Percentiles rank a stretch among this genome's conserved stretches.
Evolutionary conservation across 2,888 invertebrate genomes (phyloP).

Genomic region (Myathropa florea): DNA sequence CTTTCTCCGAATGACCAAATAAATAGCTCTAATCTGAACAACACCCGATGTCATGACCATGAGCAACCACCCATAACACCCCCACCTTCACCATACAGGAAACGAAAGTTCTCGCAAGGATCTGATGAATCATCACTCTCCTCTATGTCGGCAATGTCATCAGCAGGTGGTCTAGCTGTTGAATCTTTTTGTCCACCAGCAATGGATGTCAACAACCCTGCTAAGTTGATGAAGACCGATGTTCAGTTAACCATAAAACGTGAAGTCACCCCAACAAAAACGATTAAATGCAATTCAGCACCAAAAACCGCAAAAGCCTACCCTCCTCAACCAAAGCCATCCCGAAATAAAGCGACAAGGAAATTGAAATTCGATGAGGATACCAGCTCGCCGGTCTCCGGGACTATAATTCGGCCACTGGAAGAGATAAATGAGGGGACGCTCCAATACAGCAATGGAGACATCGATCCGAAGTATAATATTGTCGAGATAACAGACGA

Average conservation of each 20-base stretch:
- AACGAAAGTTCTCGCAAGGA: conserved; percentile 74
- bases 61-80: conserved; percentile 86
- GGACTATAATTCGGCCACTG: conserved; percentile 93
- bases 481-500: conserved; percentile 98
- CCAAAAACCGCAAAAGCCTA: conserved; percentile 77
- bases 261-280: conserved; percentile 76
- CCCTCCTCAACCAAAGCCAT: conserved; percentile 74
- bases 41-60: neutral
- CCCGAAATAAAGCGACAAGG: conserved; percentile 84
- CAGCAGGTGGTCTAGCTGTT: conserved; percentile 55
- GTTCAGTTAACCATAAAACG: conserved; percentile 70
- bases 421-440: conserved; percentile 90
- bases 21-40: neutral
- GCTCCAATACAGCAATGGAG: conserved; percentile 87
- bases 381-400: conserved; percentile 95
- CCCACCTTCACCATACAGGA: conserved; percentile 87
- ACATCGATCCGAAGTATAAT: conserved; percentile 97
- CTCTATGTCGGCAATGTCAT: conserved; percentile 35
- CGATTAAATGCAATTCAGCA: conserved; percentile 76
- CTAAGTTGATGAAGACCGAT: conserved; percentile 74
- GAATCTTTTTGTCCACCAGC: conserved; percentile 29
- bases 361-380: conserved; percentile 95
- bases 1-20: conserved; percentile 72
- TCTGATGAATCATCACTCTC: conserved; percentile 64
- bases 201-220: conserved; percentile 71